Conservation (phyloP, 2,888 invertebrate species). For the Pharmacophagus antenor region DNA sequence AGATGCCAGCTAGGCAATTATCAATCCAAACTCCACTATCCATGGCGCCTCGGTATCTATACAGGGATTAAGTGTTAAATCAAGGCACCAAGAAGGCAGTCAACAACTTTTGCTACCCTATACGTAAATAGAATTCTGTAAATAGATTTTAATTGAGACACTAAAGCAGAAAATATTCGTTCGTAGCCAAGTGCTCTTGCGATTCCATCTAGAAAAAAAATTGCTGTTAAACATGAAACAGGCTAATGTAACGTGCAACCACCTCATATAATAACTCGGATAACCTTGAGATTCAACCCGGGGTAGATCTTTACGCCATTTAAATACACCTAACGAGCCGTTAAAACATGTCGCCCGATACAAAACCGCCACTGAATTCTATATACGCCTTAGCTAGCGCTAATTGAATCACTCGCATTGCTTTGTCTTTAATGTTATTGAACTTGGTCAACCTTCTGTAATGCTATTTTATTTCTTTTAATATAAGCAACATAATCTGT, state of each 20-base stretch:
- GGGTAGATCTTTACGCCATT: constrained; percentile 22
- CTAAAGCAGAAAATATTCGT: constrained; percentile 20
- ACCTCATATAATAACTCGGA: constrained; percentile 25
- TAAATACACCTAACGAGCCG: constrained; percentile 24
- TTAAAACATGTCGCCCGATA: constrained; percentile 18
- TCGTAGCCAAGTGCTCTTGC: background rate
- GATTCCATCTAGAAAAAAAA: constrained; percentile 18
- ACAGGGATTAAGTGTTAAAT: too few species aligned
- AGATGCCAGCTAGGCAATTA: too few species aligned
- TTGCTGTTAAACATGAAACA: constrained; percentile 11
- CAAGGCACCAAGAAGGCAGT: too few species aligned
- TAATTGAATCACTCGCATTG: constrained; percentile 17
- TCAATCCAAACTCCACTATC: too few species aligned
- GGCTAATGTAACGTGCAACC: constrained; percentile 27
- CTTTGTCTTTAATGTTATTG: constrained; percentile 20
- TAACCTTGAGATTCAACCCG: constrained; percentile 21
- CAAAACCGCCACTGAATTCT: constrained; percentile 9
- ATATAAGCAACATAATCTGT: background rate
- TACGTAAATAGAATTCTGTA: too few species aligned
- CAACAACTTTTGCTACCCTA: too few species aligned
- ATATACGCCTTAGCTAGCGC: constrained; percentile 15
- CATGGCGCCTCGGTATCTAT: too few species aligned
- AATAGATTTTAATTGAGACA: constrained; percentile 8
- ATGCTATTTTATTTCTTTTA: background rate
- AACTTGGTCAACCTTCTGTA: constrained; percentile 4